Evolutionary conservation across 2,113 vertebrate species (phyloP).

Genomic region (Myotis lucifugus): DNA sequence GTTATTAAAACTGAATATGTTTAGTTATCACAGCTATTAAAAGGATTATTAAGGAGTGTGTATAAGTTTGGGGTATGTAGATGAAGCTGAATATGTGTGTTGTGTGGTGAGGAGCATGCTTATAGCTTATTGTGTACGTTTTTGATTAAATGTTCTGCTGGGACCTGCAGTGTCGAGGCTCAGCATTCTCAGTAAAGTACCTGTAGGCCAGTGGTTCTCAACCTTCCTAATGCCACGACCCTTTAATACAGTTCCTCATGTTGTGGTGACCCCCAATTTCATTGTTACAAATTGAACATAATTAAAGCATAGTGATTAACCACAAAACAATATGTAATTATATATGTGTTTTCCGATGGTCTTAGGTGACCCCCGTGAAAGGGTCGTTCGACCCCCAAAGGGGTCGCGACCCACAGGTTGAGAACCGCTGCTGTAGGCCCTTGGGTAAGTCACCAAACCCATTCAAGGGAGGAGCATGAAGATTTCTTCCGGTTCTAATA

Average conservation of each 20-base stretch:
- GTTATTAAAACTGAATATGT: slow-evolving; percentile 44
- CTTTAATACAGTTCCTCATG: too few species aligned
- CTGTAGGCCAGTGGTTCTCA: not conserved
- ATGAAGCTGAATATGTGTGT: not conserved
- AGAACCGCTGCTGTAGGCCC: not conserved
- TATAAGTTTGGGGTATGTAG: not conserved
- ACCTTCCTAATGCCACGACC: too few species aligned
- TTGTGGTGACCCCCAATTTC: too few species aligned
- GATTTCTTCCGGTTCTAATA: not conserved
- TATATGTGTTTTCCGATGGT: too few species aligned
- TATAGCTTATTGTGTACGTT: rapidly evolving
- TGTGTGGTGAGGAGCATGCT: not conserved
- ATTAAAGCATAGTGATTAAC: too few species aligned
- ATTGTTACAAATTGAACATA: too few species aligned
- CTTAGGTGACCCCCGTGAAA: too few species aligned
- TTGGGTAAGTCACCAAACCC: not conserved
- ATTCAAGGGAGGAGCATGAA: not conserved
- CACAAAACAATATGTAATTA: too few species aligned
- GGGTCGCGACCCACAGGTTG: too few species aligned
- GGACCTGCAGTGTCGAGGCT: not conserved
- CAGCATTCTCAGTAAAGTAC: not conserved
- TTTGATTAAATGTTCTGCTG: not conserved
- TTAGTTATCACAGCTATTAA: slow-evolving; percentile 33
- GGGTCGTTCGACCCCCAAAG: too few species aligned
- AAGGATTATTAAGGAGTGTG: not conserved